Conservation (phyloP, 1,140 invertebrate species). For the Galendromus occidentalis region DNA sequence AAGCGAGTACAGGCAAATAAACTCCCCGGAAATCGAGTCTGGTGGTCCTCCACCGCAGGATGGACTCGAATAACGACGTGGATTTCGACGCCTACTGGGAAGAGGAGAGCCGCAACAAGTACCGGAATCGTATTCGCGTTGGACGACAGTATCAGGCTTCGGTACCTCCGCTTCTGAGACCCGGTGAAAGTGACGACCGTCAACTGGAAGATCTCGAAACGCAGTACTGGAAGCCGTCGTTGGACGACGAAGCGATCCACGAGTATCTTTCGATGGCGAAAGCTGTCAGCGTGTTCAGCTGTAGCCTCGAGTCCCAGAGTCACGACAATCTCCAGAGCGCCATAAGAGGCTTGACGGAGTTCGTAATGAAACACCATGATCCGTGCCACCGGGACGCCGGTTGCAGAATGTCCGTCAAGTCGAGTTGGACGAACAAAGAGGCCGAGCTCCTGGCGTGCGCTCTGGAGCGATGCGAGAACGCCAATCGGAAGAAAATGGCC, state of each 20-base stretch:
- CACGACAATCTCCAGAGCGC: conserved; percentile 18
- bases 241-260: conserved; percentile 20
- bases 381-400: conserved; percentile 19
- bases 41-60: background rate
- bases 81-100: conserved; percentile 24
- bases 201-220: conserved; percentile 23
- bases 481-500: background rate
- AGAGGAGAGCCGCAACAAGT: conserved; percentile 23
- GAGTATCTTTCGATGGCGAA: conserved; percentile 23
- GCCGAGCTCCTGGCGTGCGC: conserved; percentile 21
- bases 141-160: conserved; percentile 24
- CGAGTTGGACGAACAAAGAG: conserved; percentile 19
- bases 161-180: conserved; percentile 20
- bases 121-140: conserved; percentile 24
- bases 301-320: conserved; percentile 15
- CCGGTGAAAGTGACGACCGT: conserved; percentile 1
- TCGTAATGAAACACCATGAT: conserved; percentile 19
- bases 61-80: conserved; percentile 1
- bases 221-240: conserved; percentile 20
- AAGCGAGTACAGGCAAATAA: no score
- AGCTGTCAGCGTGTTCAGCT: conserved; percentile 12
- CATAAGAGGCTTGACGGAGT: conserved; percentile 19
- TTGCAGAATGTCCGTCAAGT: conserved; percentile 14
- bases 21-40: no score
- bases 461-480: conserved; percentile 21